A percentile compares a stretch with the other conserved stretches of the same genome.
phyloP scores from a whole-genome alignment of 2,113 vertebrate species.

The Sinocyclocheilus anophthalmus region DNA sequence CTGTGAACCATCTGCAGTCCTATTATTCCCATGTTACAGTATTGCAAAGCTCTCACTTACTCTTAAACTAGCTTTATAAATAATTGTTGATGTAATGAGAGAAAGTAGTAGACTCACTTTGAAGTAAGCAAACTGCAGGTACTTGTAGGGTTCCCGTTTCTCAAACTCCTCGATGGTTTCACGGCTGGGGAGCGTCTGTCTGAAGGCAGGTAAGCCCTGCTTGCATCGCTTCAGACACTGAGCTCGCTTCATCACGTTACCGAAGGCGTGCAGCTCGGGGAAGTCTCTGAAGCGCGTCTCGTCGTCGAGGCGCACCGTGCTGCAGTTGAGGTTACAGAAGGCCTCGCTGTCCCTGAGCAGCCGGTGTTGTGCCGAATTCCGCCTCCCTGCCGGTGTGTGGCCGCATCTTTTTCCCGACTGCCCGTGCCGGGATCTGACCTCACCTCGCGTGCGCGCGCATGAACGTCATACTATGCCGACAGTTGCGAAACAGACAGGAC shows the following conservation, averaged over 20 bases:
- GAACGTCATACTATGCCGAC: no score
- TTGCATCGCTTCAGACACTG: conserved; percentile 94
- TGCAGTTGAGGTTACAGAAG: conserved; percentile 97
- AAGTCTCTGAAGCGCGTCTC: conserved; percentile 72
- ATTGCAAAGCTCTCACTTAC: not conserved
- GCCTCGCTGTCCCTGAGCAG: conserved; percentile 94
- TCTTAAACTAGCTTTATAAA: not conserved
- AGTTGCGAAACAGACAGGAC: no score
- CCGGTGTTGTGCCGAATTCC: no score
- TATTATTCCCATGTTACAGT: not conserved
- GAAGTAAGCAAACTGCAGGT: conserved; percentile 94
- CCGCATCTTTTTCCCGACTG: no score
- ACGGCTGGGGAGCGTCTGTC: conserved; percentile 89
- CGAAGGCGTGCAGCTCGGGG: conserved; percentile 84
- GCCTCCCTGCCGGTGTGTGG: no score
- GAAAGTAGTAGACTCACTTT: conserved; percentile 83
- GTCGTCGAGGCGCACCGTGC: conserved; percentile 72
- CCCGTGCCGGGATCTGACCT: no score
- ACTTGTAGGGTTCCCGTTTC: conserved; percentile 89
- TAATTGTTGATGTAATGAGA: no score
- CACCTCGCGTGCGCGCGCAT: no score
- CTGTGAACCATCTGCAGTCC: not conserved
- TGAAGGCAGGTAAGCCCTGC: conserved; percentile 93
- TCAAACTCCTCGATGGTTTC: conserved; percentile 89
- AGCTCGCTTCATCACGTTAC: conserved; percentile 85